Percentiles rank a stretch among this genome's conserved stretches.
phyloP scores from a whole-genome alignment of 2,113 vertebrate species.

The Microcebus murinus region DNA sequence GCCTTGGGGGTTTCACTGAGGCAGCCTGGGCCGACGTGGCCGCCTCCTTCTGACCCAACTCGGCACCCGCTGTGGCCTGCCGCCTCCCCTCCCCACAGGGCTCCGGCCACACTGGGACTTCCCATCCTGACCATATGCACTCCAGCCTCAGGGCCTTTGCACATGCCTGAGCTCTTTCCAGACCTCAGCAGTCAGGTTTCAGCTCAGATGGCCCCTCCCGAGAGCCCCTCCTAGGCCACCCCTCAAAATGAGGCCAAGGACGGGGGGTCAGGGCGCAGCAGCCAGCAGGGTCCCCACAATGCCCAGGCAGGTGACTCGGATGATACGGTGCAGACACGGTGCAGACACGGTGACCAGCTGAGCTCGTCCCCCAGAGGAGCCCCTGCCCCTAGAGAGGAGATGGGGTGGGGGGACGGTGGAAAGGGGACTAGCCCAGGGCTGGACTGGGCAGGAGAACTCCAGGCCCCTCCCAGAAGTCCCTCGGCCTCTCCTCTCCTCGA shows the following conservation, averaged over 20 bases:
- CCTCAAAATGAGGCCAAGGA: not conserved
- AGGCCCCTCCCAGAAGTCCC: not conserved
- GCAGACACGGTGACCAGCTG: not conserved
- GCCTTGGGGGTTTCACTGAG: not conserved
- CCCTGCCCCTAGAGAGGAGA: not conserved
- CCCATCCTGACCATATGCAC: fast-evolving
- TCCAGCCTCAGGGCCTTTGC: not conserved
- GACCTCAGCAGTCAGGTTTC: not conserved
- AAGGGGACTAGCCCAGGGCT: too few species aligned
- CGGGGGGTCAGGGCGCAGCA: fast-evolving
- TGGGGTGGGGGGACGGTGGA: too few species aligned
- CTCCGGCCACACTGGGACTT: not conserved
- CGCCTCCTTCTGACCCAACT: fast-evolving
- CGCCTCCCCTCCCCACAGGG: not conserved
- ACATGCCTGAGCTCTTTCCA: not conserved
- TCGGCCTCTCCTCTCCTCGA: not conserved
- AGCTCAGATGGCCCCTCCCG: not conserved
- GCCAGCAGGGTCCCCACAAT: not conserved
- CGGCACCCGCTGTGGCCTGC: fast-evolving
- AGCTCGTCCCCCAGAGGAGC: not conserved
- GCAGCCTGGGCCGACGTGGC: fast-evolving
- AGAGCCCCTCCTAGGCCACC: not conserved
- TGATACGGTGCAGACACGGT: not conserved
- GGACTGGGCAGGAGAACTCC: too few species aligned
- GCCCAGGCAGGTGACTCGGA: too few species aligned